phyloP scores from a whole-genome alignment of 1,140 invertebrate genomes.

The Phthorimaea operculella region DNA sequence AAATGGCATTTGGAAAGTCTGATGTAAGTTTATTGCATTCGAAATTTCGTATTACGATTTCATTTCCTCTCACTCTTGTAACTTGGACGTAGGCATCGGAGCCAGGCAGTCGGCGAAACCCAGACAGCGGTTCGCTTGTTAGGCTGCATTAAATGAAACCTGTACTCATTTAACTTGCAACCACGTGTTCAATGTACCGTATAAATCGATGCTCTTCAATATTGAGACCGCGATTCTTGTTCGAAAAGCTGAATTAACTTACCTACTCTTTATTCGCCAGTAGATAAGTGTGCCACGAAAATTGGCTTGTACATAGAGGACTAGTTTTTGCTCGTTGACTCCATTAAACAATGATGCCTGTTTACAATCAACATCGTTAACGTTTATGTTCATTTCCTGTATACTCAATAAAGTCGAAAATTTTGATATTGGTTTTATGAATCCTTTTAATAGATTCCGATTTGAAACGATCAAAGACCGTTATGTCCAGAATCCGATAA shows the following conservation, averaged over 20 bases:
- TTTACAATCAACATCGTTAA: not conserved
- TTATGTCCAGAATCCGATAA: too few relatives aligned
- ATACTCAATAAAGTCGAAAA: not conserved
- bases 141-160: conserved; percentile 33
- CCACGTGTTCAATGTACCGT: conserved; percentile 34
- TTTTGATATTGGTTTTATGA: too few relatives aligned
- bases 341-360: not conserved
- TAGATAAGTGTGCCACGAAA: not conserved
- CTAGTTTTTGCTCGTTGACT: not conserved
- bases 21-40: not conserved
- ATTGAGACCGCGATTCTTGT: conserved; percentile 39
- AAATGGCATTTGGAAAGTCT: not conserved
- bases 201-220: conserved; percentile 32
- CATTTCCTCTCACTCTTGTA: not conserved
- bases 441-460: too few relatives aligned
- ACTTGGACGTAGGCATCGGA: not conserved
- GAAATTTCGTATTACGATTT: not conserved
- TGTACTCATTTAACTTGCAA: conserved; percentile 45
- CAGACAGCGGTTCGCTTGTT: conserved; percentile 44
- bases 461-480: too few relatives aligned
- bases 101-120: conserved; percentile 8
- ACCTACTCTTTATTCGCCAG: conserved; percentile 13
- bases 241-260: conserved; percentile 30
- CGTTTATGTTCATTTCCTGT: not conserved
- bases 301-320: not conserved